A percentile compares a stretch with the other conserved stretches of the same genome.
Conservation (phyloP, 1,140 invertebrate genomes). For the Sycophila sp. region DNA sequence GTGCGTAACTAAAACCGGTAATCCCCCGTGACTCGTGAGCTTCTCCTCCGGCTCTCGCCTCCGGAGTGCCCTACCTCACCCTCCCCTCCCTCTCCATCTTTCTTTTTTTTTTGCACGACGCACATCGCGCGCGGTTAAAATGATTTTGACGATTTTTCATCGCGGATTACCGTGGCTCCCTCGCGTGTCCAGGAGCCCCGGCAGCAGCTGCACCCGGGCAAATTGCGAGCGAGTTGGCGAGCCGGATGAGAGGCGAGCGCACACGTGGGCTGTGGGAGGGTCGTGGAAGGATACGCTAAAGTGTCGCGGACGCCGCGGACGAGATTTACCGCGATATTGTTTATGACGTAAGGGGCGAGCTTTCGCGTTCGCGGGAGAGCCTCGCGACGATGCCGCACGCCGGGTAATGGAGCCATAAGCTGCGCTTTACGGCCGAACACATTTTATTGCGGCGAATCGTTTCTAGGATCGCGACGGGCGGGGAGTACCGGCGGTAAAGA, state of each 20-base stretch:
- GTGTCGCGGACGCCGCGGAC: not conserved
- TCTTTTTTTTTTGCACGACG: not conserved
- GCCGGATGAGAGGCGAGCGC: not conserved
- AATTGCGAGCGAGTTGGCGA: not conserved
- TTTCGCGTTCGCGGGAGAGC: not conserved
- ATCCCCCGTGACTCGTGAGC: conserved; percentile 18
- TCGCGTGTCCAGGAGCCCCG: not conserved
- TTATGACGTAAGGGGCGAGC: not conserved
- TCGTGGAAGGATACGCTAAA: not conserved
- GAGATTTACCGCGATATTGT: not conserved
- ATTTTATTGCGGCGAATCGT: no score
- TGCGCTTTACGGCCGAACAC: no score
- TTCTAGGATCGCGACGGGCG: no score
- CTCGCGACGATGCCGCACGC: no score
- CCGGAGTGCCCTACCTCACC: not conserved
- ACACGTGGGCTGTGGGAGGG: not conserved
- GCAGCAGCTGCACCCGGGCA: not conserved
- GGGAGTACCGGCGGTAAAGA: no score
- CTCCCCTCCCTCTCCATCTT: not conserved
- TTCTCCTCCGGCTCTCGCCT: no score
- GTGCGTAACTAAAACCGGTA: conserved; percentile 41
- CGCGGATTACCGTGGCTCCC: conserved; percentile 14
- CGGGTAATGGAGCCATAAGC: no score
- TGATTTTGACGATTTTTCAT: conserved; percentile 35
- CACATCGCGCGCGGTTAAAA: conserved; percentile 6